Conservation (phyloP, 2,797 vertebrate species). For the Petrocephalus sullivani region DNA sequence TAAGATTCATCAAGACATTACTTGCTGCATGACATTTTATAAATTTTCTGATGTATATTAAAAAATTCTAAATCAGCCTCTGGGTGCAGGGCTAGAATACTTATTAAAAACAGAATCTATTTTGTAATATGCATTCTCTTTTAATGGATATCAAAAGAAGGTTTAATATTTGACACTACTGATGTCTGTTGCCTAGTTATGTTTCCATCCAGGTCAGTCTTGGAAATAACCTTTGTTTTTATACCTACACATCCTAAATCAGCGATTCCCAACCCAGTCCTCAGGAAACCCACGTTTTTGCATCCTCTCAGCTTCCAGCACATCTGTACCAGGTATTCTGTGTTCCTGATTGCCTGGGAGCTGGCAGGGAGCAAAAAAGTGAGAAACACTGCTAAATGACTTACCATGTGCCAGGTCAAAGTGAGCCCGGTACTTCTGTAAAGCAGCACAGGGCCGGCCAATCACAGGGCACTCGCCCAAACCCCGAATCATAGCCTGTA, state of each 20-base stretch:
- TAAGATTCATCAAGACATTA: neutral
- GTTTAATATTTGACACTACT: neutral
- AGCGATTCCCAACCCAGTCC: too few relatives aligned
- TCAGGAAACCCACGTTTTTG: too few relatives aligned
- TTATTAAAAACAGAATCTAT: neutral
- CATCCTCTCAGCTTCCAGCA: too few relatives aligned
- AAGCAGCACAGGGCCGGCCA: neutral
- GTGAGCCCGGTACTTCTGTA: neutral
- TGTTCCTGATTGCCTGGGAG: too few relatives aligned
- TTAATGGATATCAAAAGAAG: neutral
- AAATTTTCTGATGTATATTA: neutral
- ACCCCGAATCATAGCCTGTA: neutral
- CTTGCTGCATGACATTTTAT: neutral
- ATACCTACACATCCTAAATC: neutral
- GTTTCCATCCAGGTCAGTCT: neutral
- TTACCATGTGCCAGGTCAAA: neutral
- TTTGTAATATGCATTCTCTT: neutral
- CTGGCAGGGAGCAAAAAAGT: too few relatives aligned
- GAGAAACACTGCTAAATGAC: neutral
- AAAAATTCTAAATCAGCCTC: neutral
- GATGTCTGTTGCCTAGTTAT: neutral
- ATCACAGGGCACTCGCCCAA: neutral
- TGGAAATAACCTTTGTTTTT: neutral
- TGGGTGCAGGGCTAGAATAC: neutral
- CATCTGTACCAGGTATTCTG: too few relatives aligned